Evolutionary conservation across 2,797 vertebrate genomes (phyloP).

Genomic region (Otolemur crassicaudatus): DNA sequence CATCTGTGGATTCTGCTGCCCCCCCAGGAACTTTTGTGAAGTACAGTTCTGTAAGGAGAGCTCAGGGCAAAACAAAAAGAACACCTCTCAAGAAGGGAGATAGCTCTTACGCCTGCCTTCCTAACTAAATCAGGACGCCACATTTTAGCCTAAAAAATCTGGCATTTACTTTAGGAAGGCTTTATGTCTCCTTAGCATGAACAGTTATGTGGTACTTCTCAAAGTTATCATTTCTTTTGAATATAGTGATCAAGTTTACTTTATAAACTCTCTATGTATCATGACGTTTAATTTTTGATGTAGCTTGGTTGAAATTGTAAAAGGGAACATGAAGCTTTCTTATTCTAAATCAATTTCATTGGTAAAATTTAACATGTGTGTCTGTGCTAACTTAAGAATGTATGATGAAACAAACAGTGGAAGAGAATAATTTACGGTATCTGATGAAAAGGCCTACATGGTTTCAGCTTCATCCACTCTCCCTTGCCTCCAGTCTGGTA

Average conservation of each 20-base stretch:
- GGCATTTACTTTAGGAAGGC: slow-evolving; percentile 74
- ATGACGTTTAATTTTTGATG: slow-evolving; percentile 81
- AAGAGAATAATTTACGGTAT: slow-evolving; percentile 6
- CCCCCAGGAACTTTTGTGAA: slow-evolving; percentile 58
- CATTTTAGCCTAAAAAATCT: slow-evolving; percentile 72
- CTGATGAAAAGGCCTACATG: background rate
- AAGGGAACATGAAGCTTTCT: slow-evolving; percentile 82
- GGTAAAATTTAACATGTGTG: slow-evolving; percentile 82
- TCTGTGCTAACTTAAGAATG: slow-evolving; percentile 71
- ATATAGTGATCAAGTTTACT: slow-evolving; percentile 84
- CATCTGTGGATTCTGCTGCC: slow-evolving; percentile 73
- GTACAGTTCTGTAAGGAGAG: slow-evolving; percentile 72
- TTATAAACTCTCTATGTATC: slow-evolving; percentile 74
- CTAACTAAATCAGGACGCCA: slow-evolving; percentile 77
- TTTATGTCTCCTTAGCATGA: slow-evolving; percentile 67
- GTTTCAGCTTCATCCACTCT: slow-evolving; percentile 32
- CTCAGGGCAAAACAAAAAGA: slow-evolving; percentile 72
- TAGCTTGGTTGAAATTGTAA: slow-evolving; percentile 84
- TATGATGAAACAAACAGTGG: slow-evolving; percentile 61
- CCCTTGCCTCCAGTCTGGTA: background rate
- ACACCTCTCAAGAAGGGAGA: slow-evolving; percentile 62
- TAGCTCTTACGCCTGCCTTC: slow-evolving; percentile 66
- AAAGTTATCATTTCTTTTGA: slow-evolving; percentile 81
- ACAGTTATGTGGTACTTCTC: slow-evolving; percentile 69
- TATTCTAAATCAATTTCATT: slow-evolving; percentile 86